phyloP scores from a whole-genome alignment of 2,888 invertebrate species.

The Epicampocera succincta region DNA sequence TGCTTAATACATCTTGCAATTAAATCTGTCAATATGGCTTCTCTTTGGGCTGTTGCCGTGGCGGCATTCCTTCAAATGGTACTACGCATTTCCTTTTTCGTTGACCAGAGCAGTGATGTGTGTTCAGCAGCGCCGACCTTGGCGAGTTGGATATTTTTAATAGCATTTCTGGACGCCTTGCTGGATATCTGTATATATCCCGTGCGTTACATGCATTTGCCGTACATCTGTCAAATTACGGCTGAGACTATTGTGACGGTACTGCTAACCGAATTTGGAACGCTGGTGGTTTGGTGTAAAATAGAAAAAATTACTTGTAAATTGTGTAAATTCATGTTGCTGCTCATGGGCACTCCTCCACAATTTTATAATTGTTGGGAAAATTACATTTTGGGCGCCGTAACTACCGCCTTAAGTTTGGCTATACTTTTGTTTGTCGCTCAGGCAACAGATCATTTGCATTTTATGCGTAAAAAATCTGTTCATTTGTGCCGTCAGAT shows the following conservation, averaged over 20 bases:
- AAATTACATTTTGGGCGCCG: constrained; percentile 63
- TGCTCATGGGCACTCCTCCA: constrained; percentile 59
- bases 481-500: constrained; percentile 62
- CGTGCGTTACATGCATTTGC: constrained; percentile 73
- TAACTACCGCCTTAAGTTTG: constrained; percentile 65
- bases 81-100: constrained; percentile 73
- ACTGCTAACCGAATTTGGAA: constrained; percentile 73
- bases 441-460: constrained; percentile 70
- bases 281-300: constrained; percentile 75
- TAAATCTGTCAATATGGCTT: constrained; percentile 67
- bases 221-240: constrained; percentile 70
- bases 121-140: constrained; percentile 75
- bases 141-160: constrained; percentile 75
- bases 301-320: constrained; percentile 71
- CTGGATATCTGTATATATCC: constrained; percentile 74
- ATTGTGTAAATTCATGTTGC: constrained; percentile 55
- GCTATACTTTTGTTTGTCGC: constrained; percentile 66
- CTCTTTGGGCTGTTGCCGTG: constrained; percentile 69
- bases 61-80: constrained; percentile 73
- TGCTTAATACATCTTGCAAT: constrained; percentile 11
- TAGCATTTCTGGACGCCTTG: constrained; percentile 72
- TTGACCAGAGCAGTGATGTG: constrained; percentile 73
- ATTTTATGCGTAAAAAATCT: constrained; percentile 67
- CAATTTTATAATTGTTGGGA: constrained; percentile 63
- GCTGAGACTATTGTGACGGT: constrained; percentile 72